These are phyloP conservation scores for Ahaetulla prasina DNA, from an alignment of 2,113 vertebrate species.

Conservation along the genomic window DNA sequence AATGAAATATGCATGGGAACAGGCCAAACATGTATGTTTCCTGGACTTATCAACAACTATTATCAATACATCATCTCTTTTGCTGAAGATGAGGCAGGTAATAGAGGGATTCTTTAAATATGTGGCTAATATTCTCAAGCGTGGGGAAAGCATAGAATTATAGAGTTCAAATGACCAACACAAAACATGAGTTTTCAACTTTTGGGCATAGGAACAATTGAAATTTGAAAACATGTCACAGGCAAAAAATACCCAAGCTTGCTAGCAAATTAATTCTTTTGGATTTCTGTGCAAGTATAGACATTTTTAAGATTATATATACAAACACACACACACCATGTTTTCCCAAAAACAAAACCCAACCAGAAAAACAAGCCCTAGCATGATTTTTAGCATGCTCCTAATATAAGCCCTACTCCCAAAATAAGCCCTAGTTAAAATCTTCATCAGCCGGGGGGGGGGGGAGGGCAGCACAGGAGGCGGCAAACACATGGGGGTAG, in stretches of 20 bases:
- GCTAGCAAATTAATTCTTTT: background rate
- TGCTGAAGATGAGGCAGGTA: slow-evolving; percentile 94
- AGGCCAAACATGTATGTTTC: slow-evolving; percentile 85
- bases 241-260: background rate
- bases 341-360: no score
- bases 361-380: no score
- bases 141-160: background rate
- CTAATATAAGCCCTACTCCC: no score
- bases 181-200: background rate
- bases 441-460: no score
- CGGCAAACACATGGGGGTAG: accelerated
- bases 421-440: no score
- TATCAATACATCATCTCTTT: slow-evolving; percentile 93
- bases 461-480: no score
- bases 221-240: background rate
- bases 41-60: slow-evolving; percentile 92
- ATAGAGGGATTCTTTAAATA: background rate
- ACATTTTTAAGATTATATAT: background rate
- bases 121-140: background rate
- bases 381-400: no score
- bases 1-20: slow-evolving; percentile 91
- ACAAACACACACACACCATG: no score
- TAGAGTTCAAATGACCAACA: background rate
- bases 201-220: background rate
- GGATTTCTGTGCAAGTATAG: background rate